These are phyloP conservation scores for Cryptomyrus ogoouensis DNA, from an alignment of 2,113 vertebrate genomes.

Conservation along the genomic window DNA sequence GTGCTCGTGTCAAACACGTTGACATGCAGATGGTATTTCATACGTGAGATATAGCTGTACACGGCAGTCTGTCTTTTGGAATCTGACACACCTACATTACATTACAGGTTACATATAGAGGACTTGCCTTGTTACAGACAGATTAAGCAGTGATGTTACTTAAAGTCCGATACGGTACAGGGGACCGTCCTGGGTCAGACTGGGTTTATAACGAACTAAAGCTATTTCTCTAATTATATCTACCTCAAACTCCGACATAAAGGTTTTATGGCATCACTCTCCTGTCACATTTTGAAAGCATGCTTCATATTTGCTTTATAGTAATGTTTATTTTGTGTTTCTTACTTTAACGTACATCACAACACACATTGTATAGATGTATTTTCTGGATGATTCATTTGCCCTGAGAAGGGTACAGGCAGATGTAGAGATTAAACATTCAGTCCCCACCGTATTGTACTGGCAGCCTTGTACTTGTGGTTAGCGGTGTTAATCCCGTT, in stretches of 20 bases:
- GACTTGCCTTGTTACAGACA: neutral
- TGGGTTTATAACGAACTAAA: neutral
- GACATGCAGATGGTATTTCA: neutral
- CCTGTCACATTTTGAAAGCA: neutral
- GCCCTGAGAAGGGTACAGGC: neutral
- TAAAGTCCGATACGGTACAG: neutral
- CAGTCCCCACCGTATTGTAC: neutral
- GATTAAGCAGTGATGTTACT: neutral
- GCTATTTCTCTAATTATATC: neutral
- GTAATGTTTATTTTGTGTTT: neutral
- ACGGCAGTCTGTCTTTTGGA: neutral
- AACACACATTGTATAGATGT: neutral
- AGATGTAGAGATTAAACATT: neutral
- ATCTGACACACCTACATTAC: neutral
- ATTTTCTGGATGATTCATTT: neutral
- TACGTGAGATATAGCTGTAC: neutral
- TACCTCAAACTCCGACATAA: neutral
- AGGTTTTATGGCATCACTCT: neutral
- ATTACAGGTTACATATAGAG: neutral
- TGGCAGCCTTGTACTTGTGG: neutral
- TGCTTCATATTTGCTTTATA: neutral
- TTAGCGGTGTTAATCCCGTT: neutral
- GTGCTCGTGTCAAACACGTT: neutral
- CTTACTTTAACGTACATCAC: neutral
- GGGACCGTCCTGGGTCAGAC: neutral